Base-by-base conservation (phyloP, 2,797 vertebrate species). In the Pipistrellus kuhlii region DNA sequence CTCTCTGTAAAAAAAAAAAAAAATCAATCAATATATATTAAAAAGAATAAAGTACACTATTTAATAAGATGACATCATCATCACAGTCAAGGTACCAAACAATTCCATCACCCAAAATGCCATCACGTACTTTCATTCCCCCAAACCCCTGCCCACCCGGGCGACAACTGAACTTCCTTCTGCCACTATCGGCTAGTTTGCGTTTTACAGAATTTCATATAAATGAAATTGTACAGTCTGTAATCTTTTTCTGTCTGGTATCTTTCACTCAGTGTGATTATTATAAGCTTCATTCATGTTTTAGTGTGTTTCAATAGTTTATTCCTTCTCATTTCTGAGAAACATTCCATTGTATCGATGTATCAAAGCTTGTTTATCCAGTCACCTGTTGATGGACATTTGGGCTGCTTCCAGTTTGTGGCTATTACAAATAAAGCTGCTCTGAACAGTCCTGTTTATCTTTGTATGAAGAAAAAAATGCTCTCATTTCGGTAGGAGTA, bases 261-360 rank as follows among this genome's bases (percentile, higher is more conserved):
- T 76, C 14, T 85, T 92, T 72, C 48, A 83, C 32, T 83, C 30
- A 13, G n/a, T 46, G 13, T 68, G 38, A 57, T 73, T 80, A 69
- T 85, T 88, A 48, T 78, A 7, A 73, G 57, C 66, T 72, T 90
- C 11, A n/a, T 32, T 83, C 7, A 27, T 69, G 6, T 59, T 91
- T 81, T 21, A 75, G 18, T 57, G 7, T 71, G 27, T 77, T 77
- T 62, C 41, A 81, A 73, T 44, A 44, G 7, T 51, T 88, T n/a
- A 48, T 41, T 76, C 32, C 7, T 27, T 96, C 91, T 93, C 88
- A 51, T 84, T 90, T 44, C 90, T 84, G 51, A 75, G 53, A 78
- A 77, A 6, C 55, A 81, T 87, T 55, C 82, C 73, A 53, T 68
- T 80, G 6, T 48, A 41, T 55, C 4, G 5, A n/a, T 71, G 32